These are phyloP conservation scores for Fragum sueziense DNA, from an alignment of 2,888 invertebrate species.

Conservation along the genomic window DNA sequence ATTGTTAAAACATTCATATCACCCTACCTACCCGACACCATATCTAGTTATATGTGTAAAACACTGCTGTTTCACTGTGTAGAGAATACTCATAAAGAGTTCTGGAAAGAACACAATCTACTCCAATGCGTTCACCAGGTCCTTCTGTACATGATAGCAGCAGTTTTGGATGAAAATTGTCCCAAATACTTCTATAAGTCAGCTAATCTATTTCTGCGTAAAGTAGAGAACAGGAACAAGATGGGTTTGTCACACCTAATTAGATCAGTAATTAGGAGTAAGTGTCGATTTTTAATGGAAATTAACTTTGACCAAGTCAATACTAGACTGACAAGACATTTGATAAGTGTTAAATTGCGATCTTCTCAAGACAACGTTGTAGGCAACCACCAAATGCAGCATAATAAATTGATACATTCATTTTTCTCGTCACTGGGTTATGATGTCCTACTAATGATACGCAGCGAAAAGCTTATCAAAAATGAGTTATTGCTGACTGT, in stretches of 20 bases:
- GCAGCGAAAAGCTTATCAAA: background rate
- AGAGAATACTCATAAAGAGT: no score
- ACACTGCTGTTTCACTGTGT: no score
- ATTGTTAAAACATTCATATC: no score
- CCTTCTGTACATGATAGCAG: background rate
- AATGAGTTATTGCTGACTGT: background rate
- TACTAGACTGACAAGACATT: background rate
- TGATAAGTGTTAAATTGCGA: background rate
- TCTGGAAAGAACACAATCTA: background rate
- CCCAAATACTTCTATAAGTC: slow-evolving; percentile 22
- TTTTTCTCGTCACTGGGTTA: background rate
- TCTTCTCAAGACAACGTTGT: background rate
- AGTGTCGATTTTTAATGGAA: background rate
- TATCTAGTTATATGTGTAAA: no score
- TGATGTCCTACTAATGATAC: background rate
- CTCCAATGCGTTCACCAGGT: background rate
- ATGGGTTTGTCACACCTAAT: background rate
- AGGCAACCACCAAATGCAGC: background rate
- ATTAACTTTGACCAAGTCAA: background rate
- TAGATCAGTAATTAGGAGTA: background rate
- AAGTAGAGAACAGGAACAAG: background rate
- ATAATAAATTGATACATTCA: background rate
- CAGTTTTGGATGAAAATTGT: slow-evolving; percentile 12
- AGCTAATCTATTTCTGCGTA: slow-evolving; percentile 21
- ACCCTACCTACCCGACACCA: no score